Evolutionary conservation across 2,888 invertebrate genomes (phyloP).

Genomic region (Ypsolopha sequella): DNA sequence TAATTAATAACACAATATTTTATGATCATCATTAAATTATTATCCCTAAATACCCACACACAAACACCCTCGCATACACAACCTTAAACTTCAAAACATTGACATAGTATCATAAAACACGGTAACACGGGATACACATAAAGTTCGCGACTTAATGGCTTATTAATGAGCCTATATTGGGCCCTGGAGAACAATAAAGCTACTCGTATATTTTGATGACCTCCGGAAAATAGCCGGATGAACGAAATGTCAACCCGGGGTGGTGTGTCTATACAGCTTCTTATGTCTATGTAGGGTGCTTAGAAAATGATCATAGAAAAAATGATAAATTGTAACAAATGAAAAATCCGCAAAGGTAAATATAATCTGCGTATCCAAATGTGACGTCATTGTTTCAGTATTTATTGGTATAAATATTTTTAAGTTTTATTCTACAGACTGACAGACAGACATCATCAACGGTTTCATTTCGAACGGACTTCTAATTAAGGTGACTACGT

Average conservation of each 20-base stretch:
- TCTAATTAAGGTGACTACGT: too few species aligned
- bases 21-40: too few species aligned
- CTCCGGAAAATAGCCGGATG: neutral
- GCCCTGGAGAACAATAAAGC: constrained; percentile 9
- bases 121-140: neutral
- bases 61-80: too few species aligned
- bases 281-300: neutral
- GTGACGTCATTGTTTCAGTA: too few species aligned
- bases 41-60: too few species aligned
- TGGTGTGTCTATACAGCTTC: neutral
- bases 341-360: too few species aligned
- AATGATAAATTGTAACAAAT: too few species aligned
- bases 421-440: too few species aligned
- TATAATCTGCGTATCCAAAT: neutral
- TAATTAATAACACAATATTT: neutral
- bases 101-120: neutral
- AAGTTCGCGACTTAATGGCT: constrained; percentile 9
- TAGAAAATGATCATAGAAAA: neutral
- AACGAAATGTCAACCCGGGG: neutral
- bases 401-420: too few species aligned
- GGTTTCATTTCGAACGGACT: too few species aligned
- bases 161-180: constrained; percentile 12
- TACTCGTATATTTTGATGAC: neutral
- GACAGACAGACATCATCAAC: too few species aligned
- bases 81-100: neutral